Base-by-base conservation (phyloP, 2,113 vertebrate species). In the Cyprinodon brontotheroides region DNA sequence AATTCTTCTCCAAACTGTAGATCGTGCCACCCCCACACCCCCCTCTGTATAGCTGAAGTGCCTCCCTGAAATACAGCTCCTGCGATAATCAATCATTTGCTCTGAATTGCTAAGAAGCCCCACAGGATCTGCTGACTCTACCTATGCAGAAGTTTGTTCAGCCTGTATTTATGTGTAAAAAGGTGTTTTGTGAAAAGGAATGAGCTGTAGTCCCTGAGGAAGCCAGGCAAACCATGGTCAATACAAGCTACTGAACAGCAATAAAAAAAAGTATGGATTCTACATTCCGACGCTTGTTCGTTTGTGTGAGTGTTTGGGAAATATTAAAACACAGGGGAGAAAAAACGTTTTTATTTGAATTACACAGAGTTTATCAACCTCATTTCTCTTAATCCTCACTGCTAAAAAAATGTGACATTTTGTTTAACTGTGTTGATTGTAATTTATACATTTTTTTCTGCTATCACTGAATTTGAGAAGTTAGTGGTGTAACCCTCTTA, bases 261-360 rank as follows among this genome's bases (percentile, higher is more conserved):
- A 84, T 89, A 79, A 2, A 29, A 29, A 29, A 84, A 82, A 65
- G 15, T 76, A 86, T 90, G 53, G 87, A 90, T 89, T 68, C 12
- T 4, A 63, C 63, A 45, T 14, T 78, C 22, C 48, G 53, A 3
- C 66, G 50, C 45, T 61, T 61, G 74, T 69, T 41, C 57, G 68
- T 53, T 60, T 68, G 45, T 36, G 60, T 65, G 70, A 14, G 70
- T 37, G 45, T 61, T 13, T 22, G 43, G 45, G 45, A 82, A 69
- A 3, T 65, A 20, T 76, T 39, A 61, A 63, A 70, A 72, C 64
- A 65, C 4, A 64, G 29, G 29, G 29, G 29, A 29, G 53, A 82
- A 77, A 15, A 37, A 64, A 22, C 20, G 62, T 64, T 11, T 59
- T 75, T n/a, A 57, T 60, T 36, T 73, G 50, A 79, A 81, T 81